Conservation (phyloP, 1,140 invertebrate genomes). For the Temnothorax longispinosus region DNA sequence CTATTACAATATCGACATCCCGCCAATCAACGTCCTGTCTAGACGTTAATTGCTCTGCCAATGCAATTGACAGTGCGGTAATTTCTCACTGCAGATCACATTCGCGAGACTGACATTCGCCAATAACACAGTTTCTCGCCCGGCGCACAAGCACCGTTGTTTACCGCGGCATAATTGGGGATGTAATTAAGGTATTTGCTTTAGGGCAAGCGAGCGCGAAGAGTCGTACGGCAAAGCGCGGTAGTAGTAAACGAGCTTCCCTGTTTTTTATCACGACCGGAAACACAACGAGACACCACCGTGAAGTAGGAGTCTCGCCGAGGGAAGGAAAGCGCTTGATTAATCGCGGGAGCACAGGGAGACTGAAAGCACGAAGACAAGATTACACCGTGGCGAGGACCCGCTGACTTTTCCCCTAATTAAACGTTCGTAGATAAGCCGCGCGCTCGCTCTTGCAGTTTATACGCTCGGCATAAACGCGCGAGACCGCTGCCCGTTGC, state of each 20-base stretch:
- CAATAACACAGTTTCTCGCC: conserved; percentile 29
- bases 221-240: conserved; percentile 10
- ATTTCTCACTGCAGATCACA: conserved; percentile 43
- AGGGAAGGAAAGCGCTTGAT: conserved; percentile 23
- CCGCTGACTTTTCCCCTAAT: conserved; percentile 66
- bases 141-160: not conserved
- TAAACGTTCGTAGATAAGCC: conserved; percentile 50
- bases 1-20: conserved; percentile 24
- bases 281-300: conserved; percentile 41
- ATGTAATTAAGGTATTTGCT: conserved; percentile 42
- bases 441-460: not conserved
- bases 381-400: conserved; percentile 21
- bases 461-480: conserved; percentile 30
- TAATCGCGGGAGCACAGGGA: not conserved
- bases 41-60: conserved; percentile 33
- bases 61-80: conserved; percentile 41
- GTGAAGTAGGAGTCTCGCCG: not conserved
- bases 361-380: conserved; percentile 5
- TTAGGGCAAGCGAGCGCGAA: not conserved
- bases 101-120: conserved; percentile 38
- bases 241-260: conserved; percentile 46
- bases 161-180: conserved; percentile 48
- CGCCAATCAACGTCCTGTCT: not conserved
- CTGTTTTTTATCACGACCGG: conserved; percentile 22
- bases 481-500: not conserved